Percentiles rank a stretch among this genome's conserved stretches.
Conservation (phyloP, 2,888 invertebrate genomes). For the Pyrocoelia pectoralis region DNA sequence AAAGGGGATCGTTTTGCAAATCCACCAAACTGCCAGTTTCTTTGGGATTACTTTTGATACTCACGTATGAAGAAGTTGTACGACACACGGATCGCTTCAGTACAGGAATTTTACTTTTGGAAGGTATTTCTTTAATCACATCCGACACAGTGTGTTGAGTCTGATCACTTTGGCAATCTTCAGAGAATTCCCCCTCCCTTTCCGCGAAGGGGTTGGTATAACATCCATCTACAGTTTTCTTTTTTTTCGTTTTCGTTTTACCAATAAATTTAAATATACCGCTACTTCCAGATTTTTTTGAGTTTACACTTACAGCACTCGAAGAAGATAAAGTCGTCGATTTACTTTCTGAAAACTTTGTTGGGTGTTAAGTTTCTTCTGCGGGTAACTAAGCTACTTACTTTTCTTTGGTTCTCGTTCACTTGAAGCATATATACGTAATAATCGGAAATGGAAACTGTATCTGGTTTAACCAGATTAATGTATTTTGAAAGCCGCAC, state of each 20-base stretch:
- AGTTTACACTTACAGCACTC: slow-evolving; percentile 4
- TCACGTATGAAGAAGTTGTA: no score
- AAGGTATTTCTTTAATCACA: neutral
- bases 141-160: neutral
- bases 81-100: slow-evolving; percentile 3
- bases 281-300: neutral
- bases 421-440: neutral
- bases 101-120: slow-evolving; percentile 23
- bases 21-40: neutral
- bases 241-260: slow-evolving; percentile 2
- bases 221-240: neutral
- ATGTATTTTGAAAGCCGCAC: neutral
- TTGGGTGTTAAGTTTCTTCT: neutral
- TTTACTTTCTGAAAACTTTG: slow-evolving; percentile 1
- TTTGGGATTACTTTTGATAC: neutral
- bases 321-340: neutral
- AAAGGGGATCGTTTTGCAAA: neutral
- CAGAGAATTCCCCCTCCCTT: neutral
- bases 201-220: no score
- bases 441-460: neutral
- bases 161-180: neutral
- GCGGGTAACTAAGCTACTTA: neutral
- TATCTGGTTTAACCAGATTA: neutral
- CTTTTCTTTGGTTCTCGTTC: neutral
- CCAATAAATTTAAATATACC: neutral